Evolutionary conservation across 2,113 vertebrate species (phyloP).

Genomic region (Neodontobutis hainanensis): DNA sequence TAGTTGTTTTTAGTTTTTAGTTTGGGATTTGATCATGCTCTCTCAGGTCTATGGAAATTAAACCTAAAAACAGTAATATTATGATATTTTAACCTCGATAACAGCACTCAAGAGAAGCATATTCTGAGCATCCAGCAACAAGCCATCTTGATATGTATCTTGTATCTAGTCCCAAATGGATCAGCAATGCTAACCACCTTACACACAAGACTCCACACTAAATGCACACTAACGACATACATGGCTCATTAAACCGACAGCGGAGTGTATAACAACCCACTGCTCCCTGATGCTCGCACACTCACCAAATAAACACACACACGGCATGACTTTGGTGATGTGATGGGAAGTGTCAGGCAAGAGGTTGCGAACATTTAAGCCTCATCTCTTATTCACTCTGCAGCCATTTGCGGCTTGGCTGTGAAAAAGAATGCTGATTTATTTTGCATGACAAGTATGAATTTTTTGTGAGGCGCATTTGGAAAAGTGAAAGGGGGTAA

Average conservation of each 20-base stretch:
- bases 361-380: slow-evolving; percentile 82
- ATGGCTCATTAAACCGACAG: slow-evolving; percentile 71
- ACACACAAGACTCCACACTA: slow-evolving; percentile 55
- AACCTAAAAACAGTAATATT: too few relatives aligned
- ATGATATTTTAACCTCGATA: too few relatives aligned
- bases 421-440: slow-evolving; percentile 78
- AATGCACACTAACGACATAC: slow-evolving; percentile 67
- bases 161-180: slow-evolving; percentile 52
- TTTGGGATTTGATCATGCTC: not conserved
- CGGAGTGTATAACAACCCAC: slow-evolving; percentile 64
- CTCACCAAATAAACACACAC: slow-evolving; percentile 8
- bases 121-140: slow-evolving; percentile 14
- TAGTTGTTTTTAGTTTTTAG: too few relatives aligned
- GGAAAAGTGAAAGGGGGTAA: slow-evolving; percentile 42
- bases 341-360: slow-evolving; percentile 81
- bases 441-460: slow-evolving; percentile 86
- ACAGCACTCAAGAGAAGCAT: too few relatives aligned
- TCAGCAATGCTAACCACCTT: slow-evolving; percentile 57
- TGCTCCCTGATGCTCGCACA: slow-evolving; percentile 49
- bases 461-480: slow-evolving; percentile 80
- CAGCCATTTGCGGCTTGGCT: slow-evolving; percentile 76
- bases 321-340: slow-evolving; percentile 67
- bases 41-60: not conserved
- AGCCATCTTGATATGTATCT: slow-evolving; percentile 18
- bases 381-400: slow-evolving; percentile 82